Base-by-base conservation (phyloP, 1,140 invertebrate species). In the Arctopsyche grandis region DNA sequence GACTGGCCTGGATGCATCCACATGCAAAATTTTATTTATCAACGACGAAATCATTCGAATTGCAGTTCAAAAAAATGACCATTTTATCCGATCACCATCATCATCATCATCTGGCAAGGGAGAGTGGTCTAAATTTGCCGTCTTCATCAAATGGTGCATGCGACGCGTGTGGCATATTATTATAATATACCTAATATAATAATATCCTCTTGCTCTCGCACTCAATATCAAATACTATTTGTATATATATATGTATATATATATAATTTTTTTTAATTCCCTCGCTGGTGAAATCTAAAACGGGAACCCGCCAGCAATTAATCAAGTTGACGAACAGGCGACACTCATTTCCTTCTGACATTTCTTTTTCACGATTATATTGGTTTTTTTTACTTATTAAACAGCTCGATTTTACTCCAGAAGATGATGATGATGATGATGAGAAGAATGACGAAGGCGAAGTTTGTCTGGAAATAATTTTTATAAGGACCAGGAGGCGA, bases 271-370 rank as follows among this genome's bases (percentile, higher is more conserved):
- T 52, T 52, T 52, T 52, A 14, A 14, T 52, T 52, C 16, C 19
- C 43, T 26, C 44, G 3, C 21, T 26, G 46, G 21, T 66, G 3
- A 43, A 26, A 38, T 76, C 74, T 76, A 76, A 63, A 76, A 63
- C 74, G 56, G 74, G 74, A 76, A 12, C 4, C 16, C 22, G 74
- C 63, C 63, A 22, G 24, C 63, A 76, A 76, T 76, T 76, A 76
- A 76, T 76, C 74, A 76, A 60, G 46, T 76, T 76, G 74, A 76
- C 74, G 74, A 76, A 76, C 56, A 48, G 56, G 74, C 56, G 74
- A 76, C 74, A 76, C 44, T 76, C 74, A 66, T 63, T 76, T 76
- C 74, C 74, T 63, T 26, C 74, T 75, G 73, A 60, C 56, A 19
- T 75, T 75, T 76, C 63, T 76, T 76, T 24, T 16, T 63, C 14